A percentile compares a stretch with the other conserved stretches of the same genome.
Evolutionary conservation across 2,888 invertebrate genomes (phyloP).

Genomic region (Apamea epomidion): DNA sequence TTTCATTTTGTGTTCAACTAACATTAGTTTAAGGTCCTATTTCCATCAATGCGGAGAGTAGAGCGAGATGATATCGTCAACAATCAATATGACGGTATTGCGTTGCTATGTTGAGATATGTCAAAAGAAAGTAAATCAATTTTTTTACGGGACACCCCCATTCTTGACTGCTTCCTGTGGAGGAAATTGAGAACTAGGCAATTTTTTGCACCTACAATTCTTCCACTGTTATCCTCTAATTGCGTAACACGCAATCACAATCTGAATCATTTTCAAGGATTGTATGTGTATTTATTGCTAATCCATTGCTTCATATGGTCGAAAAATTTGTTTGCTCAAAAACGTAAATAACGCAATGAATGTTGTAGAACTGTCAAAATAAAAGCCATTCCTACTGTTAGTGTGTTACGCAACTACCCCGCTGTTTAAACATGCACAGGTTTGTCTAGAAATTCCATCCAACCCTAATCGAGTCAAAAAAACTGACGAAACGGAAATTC

Average conservation of each 20-base stretch:
- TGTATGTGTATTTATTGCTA: no score
- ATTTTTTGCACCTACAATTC: no score
- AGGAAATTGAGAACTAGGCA: background rate
- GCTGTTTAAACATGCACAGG: background rate
- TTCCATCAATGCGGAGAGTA: background rate
- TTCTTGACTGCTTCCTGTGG: background rate
- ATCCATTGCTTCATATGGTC: no score
- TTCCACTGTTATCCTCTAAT: background rate
- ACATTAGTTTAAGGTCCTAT: background rate
- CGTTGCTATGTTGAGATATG: no score
- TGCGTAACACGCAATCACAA: no score
- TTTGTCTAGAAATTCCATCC: background rate
- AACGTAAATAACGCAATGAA: background rate
- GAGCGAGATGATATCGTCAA: background rate
- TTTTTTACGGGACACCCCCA: background rate
- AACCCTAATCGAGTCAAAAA: background rate
- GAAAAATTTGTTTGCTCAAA: no score
- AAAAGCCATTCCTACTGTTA: background rate
- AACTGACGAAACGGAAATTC: background rate
- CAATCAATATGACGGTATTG: background rate
- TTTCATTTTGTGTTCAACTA: background rate
- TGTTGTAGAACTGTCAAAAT: background rate
- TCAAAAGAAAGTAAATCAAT: background rate
- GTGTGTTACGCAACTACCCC: no score
- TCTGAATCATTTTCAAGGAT: no score